Evolutionary conservation across 2,888 invertebrate genomes (phyloP).

Genomic region (Drosophila birchii): DNA sequence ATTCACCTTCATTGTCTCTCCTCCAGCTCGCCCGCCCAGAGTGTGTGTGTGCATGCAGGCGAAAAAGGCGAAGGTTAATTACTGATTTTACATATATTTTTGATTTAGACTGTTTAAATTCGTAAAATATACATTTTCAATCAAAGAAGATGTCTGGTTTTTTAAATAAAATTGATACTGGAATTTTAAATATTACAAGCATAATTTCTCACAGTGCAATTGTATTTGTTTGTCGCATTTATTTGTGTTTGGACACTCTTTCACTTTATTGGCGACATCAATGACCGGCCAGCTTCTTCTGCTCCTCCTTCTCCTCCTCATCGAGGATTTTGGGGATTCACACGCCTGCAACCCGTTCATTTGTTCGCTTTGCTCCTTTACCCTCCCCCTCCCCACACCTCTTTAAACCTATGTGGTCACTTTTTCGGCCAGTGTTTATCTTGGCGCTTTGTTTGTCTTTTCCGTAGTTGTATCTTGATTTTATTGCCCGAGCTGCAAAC

Average conservation of each 20-base stretch:
- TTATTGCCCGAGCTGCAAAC: constrained; percentile 66
- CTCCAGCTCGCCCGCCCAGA: constrained; percentile 3
- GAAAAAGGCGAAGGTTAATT: not conserved
- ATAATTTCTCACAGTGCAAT: constrained; percentile 13
- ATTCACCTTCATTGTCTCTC: constrained; percentile 2
- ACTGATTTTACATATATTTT: not conserved
- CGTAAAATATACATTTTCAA: not conserved
- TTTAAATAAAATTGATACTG: not conserved
- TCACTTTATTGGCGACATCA: constrained; percentile 65
- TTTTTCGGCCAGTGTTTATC: constrained; percentile 63
- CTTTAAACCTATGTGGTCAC: constrained; percentile 47
- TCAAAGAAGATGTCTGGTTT: not conserved
- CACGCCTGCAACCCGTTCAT: constrained; percentile 40
- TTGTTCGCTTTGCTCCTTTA: not conserved
- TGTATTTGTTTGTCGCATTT: constrained; percentile 19
- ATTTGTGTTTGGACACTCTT: constrained; percentile 40
- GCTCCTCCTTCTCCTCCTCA: no score
- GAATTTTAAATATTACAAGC: not conserved
- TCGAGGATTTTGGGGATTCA: constrained; percentile 33
- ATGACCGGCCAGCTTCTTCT: constrained; percentile 33
- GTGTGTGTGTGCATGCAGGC: not conserved
- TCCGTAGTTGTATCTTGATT: constrained; percentile 65
- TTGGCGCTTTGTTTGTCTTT: constrained; percentile 62
- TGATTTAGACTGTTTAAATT: not conserved
- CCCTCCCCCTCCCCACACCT: not conserved